Percentiles rank a stretch among this genome's conserved stretches.
phyloP scores from a whole-genome alignment of 2,113 vertebrate species.

The Delphinapterus leucas region DNA sequence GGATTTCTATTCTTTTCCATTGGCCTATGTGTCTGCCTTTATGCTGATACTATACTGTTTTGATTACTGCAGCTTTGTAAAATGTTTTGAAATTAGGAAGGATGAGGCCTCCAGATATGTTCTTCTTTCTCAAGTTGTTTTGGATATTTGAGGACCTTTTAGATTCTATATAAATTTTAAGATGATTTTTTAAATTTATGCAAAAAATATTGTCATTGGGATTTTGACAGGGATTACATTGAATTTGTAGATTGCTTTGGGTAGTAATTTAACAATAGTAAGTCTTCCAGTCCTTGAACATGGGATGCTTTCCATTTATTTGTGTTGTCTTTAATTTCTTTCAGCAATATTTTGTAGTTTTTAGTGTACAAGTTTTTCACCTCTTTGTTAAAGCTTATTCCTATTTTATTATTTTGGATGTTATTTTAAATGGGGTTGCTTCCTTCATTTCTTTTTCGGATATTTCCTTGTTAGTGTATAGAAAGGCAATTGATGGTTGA shows the following conservation, averaged over 20 bases:
- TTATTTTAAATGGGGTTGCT: neutral
- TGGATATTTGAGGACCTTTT: neutral
- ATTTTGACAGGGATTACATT: neutral
- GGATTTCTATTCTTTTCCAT: neutral
- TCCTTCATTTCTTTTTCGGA: neutral
- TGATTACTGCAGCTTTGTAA: neutral
- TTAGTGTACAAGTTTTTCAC: neutral
- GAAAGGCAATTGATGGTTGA: neutral
- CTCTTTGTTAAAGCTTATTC: neutral
- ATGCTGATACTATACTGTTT: neutral
- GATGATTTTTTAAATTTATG: neutral
- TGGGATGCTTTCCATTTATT: neutral
- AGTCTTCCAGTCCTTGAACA: neutral
- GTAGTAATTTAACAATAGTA: neutral
- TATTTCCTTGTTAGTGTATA: neutral
- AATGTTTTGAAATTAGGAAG: neutral
- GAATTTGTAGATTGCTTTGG: neutral
- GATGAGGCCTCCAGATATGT: neutral
- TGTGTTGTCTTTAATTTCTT: neutral
- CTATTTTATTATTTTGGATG: neutral
- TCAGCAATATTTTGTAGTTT: neutral
- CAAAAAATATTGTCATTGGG: neutral
- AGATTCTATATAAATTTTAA: neutral
- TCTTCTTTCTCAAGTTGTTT: neutral
- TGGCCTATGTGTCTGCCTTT: neutral